phyloP scores from a whole-genome alignment of 2,113 vertebrate species.

The Dissostichus mawsoni region DNA sequence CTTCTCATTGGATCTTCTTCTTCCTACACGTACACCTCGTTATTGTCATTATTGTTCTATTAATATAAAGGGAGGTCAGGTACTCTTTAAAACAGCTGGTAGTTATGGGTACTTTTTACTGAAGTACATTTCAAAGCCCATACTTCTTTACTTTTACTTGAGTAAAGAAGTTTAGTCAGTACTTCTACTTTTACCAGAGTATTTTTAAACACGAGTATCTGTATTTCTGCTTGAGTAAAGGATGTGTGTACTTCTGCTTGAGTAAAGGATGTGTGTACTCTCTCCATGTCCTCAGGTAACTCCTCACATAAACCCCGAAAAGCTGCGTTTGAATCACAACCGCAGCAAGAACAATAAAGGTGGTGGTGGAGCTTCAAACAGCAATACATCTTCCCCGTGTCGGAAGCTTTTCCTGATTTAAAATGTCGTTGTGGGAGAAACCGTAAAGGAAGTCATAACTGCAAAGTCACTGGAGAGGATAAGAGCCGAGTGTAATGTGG shows the following conservation, averaged over 20 bases:
- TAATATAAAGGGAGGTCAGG: too few species aligned
- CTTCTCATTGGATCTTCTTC: not conserved
- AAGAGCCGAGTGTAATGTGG: not conserved
- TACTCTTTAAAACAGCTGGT: too few species aligned
- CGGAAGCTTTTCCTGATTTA: not conserved
- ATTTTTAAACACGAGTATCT: too few species aligned
- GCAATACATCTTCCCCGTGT: constrained; percentile 1
- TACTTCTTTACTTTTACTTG: too few species aligned
- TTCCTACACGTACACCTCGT: not conserved
- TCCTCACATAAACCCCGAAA: constrained; percentile 21
- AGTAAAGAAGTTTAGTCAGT: too few species aligned
- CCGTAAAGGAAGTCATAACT: not conserved
- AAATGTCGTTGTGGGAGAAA: not conserved
- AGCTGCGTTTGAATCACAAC: constrained; percentile 29
- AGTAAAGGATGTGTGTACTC: too few species aligned
- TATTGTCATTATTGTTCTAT: too few species aligned
- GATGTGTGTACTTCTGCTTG: too few species aligned
- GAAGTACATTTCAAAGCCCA: too few species aligned
- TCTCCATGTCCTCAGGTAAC: constrained; percentile 31
- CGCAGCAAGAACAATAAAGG: constrained; percentile 25
- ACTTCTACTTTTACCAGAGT: too few species aligned
- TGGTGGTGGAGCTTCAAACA: not conserved
- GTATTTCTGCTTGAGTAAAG: too few species aligned
- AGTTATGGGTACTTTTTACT: too few species aligned
- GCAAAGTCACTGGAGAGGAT: not conserved